Conservation (phyloP, 2,888 invertebrate genomes). For the Ochropleura leucogaster region DNA sequence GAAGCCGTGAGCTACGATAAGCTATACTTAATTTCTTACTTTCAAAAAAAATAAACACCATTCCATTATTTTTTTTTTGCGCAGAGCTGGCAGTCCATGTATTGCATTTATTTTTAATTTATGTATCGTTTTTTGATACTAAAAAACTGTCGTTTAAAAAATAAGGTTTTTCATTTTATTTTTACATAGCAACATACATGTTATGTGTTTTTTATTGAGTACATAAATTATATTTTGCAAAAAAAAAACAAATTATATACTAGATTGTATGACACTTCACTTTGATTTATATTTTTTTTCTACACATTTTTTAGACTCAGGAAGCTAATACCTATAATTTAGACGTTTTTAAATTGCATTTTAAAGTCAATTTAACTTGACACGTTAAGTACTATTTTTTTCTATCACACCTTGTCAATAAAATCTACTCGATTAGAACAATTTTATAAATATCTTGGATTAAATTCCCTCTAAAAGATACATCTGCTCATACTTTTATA, state of each 20-base stretch:
- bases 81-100: background rate
- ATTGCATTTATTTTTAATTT: slow-evolving; percentile 14
- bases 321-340: background rate
- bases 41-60: slow-evolving; percentile 1
- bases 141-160: background rate
- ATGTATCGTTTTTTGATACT: background rate
- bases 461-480: slow-evolving; percentile 32
- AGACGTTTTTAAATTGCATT: background rate
- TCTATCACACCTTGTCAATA: too few relatives aligned
- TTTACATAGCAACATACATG: background rate
- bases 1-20: too few relatives aligned
- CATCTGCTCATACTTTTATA: slow-evolving; percentile 67
- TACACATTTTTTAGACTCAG: background rate
- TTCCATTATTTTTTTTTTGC: background rate
- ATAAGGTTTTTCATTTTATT: background rate
- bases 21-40: background rate
- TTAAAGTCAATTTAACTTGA: background rate
- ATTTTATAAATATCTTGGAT: slow-evolving; percentile 3
- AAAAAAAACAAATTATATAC: slow-evolving; percentile 16
- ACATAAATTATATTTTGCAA: slow-evolving; percentile 27
- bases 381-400: background rate
- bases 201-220: slow-evolving; percentile 12
- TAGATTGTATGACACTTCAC: background rate
- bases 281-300: slow-evolving; percentile 18
- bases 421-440: background rate